These are phyloP conservation scores for Morelia viridis DNA, from an alignment of 2,797 vertebrate species.

Conservation along the genomic window DNA sequence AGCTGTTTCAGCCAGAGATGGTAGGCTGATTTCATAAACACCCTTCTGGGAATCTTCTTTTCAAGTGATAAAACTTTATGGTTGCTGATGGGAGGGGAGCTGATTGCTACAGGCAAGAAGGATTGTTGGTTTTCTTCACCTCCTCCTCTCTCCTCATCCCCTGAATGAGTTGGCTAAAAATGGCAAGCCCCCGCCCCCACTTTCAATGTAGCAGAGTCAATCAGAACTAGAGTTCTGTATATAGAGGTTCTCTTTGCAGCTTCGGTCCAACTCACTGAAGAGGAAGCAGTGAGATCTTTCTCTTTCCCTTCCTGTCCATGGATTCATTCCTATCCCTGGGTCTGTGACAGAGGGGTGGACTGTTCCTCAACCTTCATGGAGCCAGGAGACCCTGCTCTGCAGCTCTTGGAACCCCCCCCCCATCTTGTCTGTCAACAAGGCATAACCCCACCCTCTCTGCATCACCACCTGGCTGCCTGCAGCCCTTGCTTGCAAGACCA, in stretches of 20 bases:
- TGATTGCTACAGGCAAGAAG: conserved; percentile 22
- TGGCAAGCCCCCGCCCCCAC: neutral
- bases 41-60: conserved; percentile 47
- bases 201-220: neutral
- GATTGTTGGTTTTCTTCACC: neutral
- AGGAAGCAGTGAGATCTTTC: neutral
- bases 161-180: conserved; percentile 12
- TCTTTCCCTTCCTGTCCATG: neutral
- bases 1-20: conserved; percentile 46
- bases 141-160: neutral
- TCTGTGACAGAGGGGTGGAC: neutral
- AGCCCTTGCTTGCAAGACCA: neutral
- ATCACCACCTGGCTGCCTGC: neutral
- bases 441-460: neutral
- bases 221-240: neutral
- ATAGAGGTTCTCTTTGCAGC: neutral
- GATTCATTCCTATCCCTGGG: neutral
- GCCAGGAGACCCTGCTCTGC: neutral
- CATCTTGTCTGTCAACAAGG: neutral
- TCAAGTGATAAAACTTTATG: conserved; percentile 54
- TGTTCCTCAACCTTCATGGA: neutral
- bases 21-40: conserved; percentile 57
- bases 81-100: conserved; percentile 12
- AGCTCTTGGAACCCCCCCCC: neutral
- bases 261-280: neutral